phyloP scores from a whole-genome alignment of 2,888 invertebrate species.

The Agonopterix alstromeriana region DNA sequence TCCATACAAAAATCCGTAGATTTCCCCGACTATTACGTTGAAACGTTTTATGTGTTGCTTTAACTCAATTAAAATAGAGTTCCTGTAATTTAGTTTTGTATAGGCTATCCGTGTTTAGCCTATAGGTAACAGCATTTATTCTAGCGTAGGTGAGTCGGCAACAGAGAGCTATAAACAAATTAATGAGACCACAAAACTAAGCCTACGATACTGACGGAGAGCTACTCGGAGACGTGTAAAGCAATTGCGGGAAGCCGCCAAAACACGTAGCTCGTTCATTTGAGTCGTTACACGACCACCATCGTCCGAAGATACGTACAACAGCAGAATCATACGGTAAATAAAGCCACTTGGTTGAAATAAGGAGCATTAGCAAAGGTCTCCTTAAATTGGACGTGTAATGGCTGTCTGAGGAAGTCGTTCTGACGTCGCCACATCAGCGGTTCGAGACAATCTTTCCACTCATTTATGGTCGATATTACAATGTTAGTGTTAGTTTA shows the following conservation, averaged over 20 bases:
- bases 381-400: constrained; percentile 41
- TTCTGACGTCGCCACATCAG: constrained; percentile 61
- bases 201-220: background rate
- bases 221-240: constrained; percentile 36
- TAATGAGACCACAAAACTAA: too few relatives aligned
- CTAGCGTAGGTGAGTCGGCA: too few relatives aligned
- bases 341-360: constrained; percentile 4
- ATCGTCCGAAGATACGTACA: constrained; percentile 32
- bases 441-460: constrained; percentile 50
- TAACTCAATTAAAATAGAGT: too few relatives aligned
- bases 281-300: constrained; percentile 48
- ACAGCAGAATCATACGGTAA: constrained; percentile 6
- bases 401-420: constrained; percentile 55
- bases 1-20: too few relatives aligned
- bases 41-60: too few relatives aligned
- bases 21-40: too few relatives aligned
- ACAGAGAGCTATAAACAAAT: too few relatives aligned
- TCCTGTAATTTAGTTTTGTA: too few relatives aligned
- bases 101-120: too few relatives aligned
- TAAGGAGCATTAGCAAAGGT: constrained; percentile 28
- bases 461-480: constrained; percentile 47
- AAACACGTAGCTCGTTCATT: constrained; percentile 70
- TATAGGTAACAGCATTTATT: too few relatives aligned
- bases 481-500: constrained; percentile 32
- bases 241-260: constrained; percentile 59